Base-by-base conservation (phyloP, 2,113 vertebrate genomes). In the Cololabis saira region DNA sequence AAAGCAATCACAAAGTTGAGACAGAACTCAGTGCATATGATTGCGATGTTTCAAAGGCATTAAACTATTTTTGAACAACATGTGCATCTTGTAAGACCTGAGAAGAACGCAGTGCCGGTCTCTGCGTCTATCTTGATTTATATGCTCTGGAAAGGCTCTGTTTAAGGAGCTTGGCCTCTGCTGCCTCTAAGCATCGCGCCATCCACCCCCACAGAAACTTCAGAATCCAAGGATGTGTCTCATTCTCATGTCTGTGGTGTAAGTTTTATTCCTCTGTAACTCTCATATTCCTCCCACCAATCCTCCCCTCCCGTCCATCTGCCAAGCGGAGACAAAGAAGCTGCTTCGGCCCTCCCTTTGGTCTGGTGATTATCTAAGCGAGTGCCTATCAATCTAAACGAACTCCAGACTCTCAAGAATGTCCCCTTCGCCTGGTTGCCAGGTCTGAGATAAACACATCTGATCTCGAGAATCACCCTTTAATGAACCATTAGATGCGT, bases 251-350 rank as follows among this genome's bases (percentile, higher is more conserved):
- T 86, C 84, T 88, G 85, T 81, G 78, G 78, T 86, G 69, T 82
- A 71, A 80, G 57, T 87, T 86, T 78, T 83, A 88, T 80, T 89
- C 74, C 81, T 82, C 67, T 82, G 67, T 69, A 73, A 87, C 74
- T 77, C 77, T 88, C 76, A 74, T 81, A 78, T 87, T 87, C 84
- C 77, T 76, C 76, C 83, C 79, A 79, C 76, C 74, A 65, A 83
- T 81, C 85, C 82, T 83, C 78, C 80, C 70, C 17, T 81, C 70
- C 75, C 42, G 27, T 68, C 47, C 40, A 54, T 45, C 81, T 87
- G 88, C 83, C 89, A 89, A 89, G 78, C 50, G 21, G 47, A 88
- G 84, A 87, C 83, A 90, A 90, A 91, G 87, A 85, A 76, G 82
- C 86, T 82, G 79, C 87, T 89, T 84, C 80, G 85, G 70, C 71